Evolutionary conservation across 2,888 invertebrate species (phyloP), one percentile per base, ranked within the genome.

Genomic region (Acheta domesticus): DNA sequence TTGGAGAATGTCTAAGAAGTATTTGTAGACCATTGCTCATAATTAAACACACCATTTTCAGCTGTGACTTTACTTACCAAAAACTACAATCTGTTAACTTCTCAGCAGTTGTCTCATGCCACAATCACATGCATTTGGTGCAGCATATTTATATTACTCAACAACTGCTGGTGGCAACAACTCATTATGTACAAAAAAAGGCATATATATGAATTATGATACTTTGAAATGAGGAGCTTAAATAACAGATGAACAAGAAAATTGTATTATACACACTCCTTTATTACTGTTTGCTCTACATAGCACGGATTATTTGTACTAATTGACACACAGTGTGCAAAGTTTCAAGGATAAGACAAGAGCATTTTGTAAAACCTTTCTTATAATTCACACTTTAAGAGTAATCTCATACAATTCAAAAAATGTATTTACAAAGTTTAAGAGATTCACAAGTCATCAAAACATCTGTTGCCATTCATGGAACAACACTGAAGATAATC

Each of bases 51-150:
- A 62, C n/a, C 62, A 62, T 62, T 62, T 62, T 62, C n/a, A 14
- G n/a, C 14, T 62, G 62, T 62, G 62, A 62, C 36, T 36, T 62
- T 62, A 62, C 62, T 62, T 62, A 62, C 62, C 62, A 62, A 62
- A 62, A 62, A 19, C 14, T n/a, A 62, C n/a, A 19, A 62, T 62
- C 62, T 62, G 12, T 62, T 62, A 12, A 62, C 62, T 62, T 62
- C 62, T 62, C 62, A 62, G 62, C n/a, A 36, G 36, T 62, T 62
- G 21, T n/a, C 23, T 75, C 75, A 21, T 75, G 75, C 75, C 75
- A 75, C 50, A 78, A 75, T 75, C 62, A 50, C 73, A 49, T 76
- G 73, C 49, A 76, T n/a, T 79, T 75, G 50, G 49, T 75, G 49
- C 76, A 75, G 76, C 21, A 48, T 5, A 62, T n/a, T 62, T 19